Conservation (phyloP, 1,140 invertebrate genomes). For the Drosophila kurseongensis region DNA sequence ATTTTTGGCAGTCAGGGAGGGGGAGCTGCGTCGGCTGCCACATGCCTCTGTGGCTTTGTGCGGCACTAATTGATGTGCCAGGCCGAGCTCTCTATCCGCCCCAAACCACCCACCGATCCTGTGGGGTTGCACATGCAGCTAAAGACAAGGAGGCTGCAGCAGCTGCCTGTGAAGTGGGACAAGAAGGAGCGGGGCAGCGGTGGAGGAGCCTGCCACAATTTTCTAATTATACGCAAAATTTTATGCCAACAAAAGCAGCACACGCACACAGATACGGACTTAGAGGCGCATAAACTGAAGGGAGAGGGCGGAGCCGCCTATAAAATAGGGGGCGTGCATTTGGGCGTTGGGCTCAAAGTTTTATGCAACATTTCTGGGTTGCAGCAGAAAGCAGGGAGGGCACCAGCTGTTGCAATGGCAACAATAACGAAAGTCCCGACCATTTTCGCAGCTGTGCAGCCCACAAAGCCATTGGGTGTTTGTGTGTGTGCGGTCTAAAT, state of each 20-base stretch:
- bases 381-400: conserved; percentile 14
- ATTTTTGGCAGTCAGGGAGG: conserved; percentile 40
- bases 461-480: neutral
- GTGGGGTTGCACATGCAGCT: conserved; percentile 41
- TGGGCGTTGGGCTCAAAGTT: conserved; percentile 46
- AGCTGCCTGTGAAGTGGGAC: conserved; percentile 47
- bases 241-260: conserved; percentile 74
- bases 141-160: conserved; percentile 51
- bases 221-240: conserved; percentile 84
- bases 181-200: conserved; percentile 23
- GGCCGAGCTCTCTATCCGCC: conserved; percentile 43
- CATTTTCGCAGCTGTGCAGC: conserved; percentile 64
- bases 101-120: conserved; percentile 1
- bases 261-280: conserved; percentile 20
- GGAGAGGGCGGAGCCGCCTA: neutral
- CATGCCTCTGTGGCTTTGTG: conserved; percentile 73
- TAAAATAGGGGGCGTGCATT: conserved; percentile 16
- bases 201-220: conserved; percentile 76
- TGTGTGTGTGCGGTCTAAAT: conserved; percentile 48
- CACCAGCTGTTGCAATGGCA: conserved; percentile 64
- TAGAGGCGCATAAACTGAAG: neutral
- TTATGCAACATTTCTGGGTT: conserved; percentile 68
- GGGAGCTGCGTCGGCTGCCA: conserved; percentile 13
- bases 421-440: conserved; percentile 60
- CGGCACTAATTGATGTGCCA: conserved; percentile 79